A percentile compares a stretch with the other conserved stretches of the same genome.
Evolutionary conservation across 2,797 vertebrate genomes (phyloP).

Genomic region (Ibycter americanus): DNA sequence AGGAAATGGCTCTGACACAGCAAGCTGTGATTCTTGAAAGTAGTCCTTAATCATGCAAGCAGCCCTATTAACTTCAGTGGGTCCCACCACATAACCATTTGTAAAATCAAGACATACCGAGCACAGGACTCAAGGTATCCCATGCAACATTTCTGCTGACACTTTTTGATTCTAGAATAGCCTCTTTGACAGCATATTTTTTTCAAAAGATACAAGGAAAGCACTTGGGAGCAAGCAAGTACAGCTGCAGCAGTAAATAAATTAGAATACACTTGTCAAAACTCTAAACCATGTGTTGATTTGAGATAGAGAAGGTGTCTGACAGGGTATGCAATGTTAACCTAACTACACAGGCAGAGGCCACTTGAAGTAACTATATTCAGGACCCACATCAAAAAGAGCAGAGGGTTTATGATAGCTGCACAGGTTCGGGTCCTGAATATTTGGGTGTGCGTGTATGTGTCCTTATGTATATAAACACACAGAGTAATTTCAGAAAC

Average conservation of each 20-base stretch:
- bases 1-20: background rate
- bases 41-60: background rate
- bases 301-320: background rate
- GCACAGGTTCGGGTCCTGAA: background rate
- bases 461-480: accelerated
- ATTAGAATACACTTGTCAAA: background rate
- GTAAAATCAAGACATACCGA: background rate
- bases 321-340: background rate
- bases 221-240: background rate
- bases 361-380: background rate
- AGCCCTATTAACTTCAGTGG: background rate
- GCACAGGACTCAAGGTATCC: background rate
- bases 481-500: background rate
- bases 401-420: background rate
- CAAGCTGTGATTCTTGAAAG: background rate
- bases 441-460: background rate
- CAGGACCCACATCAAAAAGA: background rate
- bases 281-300: background rate
- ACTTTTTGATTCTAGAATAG: background rate
- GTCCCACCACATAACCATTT: background rate
- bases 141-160: background rate
- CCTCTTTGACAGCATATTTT: background rate
- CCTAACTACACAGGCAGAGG: background rate
- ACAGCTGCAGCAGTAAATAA: background rate
- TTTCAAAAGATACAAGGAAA: background rate